Evolutionary conservation across 2,797 vertebrate species (phyloP).

Genomic region (Ataeniobius toweri): DNA sequence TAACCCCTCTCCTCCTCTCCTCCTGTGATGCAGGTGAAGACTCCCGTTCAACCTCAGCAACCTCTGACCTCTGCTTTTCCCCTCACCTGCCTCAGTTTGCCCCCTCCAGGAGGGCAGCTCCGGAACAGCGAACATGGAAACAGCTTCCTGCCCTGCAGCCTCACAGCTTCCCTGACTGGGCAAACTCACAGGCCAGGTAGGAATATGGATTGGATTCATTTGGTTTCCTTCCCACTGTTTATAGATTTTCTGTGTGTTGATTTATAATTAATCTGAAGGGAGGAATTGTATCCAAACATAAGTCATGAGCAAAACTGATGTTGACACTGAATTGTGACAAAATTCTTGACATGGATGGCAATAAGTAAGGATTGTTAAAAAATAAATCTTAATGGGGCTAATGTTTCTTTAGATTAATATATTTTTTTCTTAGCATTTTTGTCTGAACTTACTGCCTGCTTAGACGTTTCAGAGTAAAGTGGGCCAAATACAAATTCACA

Average conservation of each 20-base stretch:
- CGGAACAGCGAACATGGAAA: conserved; percentile 47
- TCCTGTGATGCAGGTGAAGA: conserved; percentile 76
- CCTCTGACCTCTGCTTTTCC: conserved; percentile 80
- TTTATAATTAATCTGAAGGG: not conserved
- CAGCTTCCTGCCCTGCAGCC: conserved; percentile 42
- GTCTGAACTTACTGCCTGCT: no score
- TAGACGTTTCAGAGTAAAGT: not conserved
- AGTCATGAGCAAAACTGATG: not conserved
- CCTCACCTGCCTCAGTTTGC: conserved; percentile 52
- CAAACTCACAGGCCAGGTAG: conserved; percentile 53
- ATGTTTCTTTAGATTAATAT: no score
- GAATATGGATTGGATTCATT: not conserved
- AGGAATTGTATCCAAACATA: not conserved
- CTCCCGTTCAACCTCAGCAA: conserved; percentile 57
- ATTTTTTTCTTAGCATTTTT: no score
- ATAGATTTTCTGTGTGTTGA: not conserved
- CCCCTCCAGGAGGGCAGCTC: conserved; percentile 57
- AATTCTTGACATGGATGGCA: no score
- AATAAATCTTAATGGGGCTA: no score
- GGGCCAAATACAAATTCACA: not conserved
- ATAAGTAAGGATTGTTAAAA: no score
- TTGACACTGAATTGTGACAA: no score
- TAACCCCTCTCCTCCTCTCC: conserved; percentile 41
- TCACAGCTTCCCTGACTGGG: conserved; percentile 42
- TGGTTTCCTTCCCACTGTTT: not conserved